Conservation (phyloP, 2,797 vertebrate species). For the Labeo calbasu region DNA sequence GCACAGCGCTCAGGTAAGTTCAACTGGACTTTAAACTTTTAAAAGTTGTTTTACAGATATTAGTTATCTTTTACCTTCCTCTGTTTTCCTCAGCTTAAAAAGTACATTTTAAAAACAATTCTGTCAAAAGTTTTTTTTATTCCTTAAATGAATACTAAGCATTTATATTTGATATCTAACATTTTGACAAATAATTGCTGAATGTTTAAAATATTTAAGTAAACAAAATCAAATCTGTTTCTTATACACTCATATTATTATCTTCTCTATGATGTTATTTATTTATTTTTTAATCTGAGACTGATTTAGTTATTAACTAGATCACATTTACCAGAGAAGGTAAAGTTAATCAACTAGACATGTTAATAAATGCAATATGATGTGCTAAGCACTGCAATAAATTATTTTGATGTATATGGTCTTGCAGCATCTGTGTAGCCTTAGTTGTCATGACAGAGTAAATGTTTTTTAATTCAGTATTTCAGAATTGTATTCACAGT, state of each 20-base stretch:
- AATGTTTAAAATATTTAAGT: neutral
- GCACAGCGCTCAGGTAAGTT: slow-evolving; percentile 26
- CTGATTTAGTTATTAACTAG: neutral
- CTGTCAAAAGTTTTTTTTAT: neutral
- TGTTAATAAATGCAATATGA: neutral
- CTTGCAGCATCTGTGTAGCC: neutral
- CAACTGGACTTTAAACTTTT: neutral
- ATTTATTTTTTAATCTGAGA: neutral
- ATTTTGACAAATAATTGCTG: neutral
- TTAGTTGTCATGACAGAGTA: neutral
- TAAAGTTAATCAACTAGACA: neutral
- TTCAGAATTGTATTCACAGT: neutral
- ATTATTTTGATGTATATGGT: neutral
- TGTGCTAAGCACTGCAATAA: neutral
- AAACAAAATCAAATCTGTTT: slow-evolving; percentile 2
- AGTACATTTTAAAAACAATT: neutral
- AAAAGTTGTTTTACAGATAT: neutral
- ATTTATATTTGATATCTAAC: neutral
- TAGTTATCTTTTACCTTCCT: neutral
- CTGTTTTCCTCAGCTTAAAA: neutral
- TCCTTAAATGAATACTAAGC: neutral
- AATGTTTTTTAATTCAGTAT: neutral
- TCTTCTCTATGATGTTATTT: neutral
- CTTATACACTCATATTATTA: neutral
- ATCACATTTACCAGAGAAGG: slow-evolving; percentile 21